Evolutionary conservation across 2,113 vertebrate genomes (phyloP).

Genomic region (Pelecanoides urinatrix): DNA sequence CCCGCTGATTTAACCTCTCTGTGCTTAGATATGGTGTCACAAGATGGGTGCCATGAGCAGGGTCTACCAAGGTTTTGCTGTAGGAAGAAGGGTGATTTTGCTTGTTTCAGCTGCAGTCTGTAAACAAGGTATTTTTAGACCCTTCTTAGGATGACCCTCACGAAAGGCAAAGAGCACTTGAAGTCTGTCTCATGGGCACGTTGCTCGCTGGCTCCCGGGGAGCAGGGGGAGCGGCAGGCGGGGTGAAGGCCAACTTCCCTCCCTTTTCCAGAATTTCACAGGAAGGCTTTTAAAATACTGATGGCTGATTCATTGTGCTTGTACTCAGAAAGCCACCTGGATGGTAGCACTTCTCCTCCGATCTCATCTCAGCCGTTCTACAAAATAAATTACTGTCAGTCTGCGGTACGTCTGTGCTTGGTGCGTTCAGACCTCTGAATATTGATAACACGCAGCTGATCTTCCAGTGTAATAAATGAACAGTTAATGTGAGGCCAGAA

Average conservation of each 20-base stretch:
- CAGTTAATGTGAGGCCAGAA: background rate
- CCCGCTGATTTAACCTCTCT: background rate
- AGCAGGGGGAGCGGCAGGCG: background rate
- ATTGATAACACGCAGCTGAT: background rate
- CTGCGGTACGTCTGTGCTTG: background rate
- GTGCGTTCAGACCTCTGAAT: background rate
- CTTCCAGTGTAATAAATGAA: background rate
- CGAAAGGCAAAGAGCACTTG: background rate
- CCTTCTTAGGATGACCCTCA: background rate
- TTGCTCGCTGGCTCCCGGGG: fast-evolving
- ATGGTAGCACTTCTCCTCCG: background rate
- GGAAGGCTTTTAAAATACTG: background rate
- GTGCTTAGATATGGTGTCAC: background rate
- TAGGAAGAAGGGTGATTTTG: background rate
- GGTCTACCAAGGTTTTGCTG: background rate
- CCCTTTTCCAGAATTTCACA: background rate
- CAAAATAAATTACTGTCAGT: background rate
- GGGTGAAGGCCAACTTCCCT: background rate
- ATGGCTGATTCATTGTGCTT: background rate
- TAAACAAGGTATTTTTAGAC: background rate
- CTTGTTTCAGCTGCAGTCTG: background rate
- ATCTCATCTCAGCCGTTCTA: background rate
- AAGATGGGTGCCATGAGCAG: background rate
- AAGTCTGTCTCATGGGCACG: background rate
- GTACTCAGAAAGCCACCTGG: background rate